These are phyloP conservation scores for Pecten maximus DNA, from an alignment of 2,888 invertebrate genomes.

Conservation along the genomic window DNA sequence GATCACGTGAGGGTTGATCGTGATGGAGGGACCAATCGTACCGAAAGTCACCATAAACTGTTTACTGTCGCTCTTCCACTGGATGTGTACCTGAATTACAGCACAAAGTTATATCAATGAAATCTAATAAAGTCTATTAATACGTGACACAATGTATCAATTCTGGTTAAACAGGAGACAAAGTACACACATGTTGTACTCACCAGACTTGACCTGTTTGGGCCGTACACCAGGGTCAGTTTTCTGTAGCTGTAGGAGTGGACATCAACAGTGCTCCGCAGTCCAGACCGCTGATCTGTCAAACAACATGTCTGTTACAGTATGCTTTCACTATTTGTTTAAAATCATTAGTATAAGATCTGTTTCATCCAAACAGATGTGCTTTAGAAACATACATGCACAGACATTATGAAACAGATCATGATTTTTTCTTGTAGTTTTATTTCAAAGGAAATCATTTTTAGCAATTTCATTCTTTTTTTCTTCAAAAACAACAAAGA, in stretches of 20 bases:
- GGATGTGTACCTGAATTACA: slow-evolving; percentile 67
- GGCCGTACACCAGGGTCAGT: slow-evolving; percentile 94
- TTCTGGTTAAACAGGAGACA: neutral
- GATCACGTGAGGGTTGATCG: slow-evolving; percentile 92
- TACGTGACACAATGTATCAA: too few relatives aligned
- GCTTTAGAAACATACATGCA: too few relatives aligned
- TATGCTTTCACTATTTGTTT: neutral
- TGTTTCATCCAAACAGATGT: too few relatives aligned
- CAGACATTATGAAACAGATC: too few relatives aligned
- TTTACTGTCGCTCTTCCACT: slow-evolving; percentile 71
- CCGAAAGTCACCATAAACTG: slow-evolving; percentile 87
- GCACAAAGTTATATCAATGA: too few relatives aligned
- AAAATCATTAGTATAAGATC: too few relatives aligned
- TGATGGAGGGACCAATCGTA: slow-evolving; percentile 78
- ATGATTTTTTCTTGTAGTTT: too few relatives aligned
- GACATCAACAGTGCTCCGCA: slow-evolving; percentile 84
- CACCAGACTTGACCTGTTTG: slow-evolving; percentile 91
- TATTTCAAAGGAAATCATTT: too few relatives aligned
- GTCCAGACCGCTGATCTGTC: slow-evolving; percentile 68
- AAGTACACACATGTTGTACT: slow-evolving; percentile 52
- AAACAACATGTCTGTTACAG: neutral
- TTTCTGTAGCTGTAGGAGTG: slow-evolving; percentile 96
- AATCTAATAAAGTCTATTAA: too few relatives aligned
- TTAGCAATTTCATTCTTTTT: too few relatives aligned
- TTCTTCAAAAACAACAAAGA: too few relatives aligned